Percentiles rank a stretch among this genome's conserved stretches.
Conservation (phyloP, 2,888 invertebrate species). For the Argyresthia albistria region DNA sequence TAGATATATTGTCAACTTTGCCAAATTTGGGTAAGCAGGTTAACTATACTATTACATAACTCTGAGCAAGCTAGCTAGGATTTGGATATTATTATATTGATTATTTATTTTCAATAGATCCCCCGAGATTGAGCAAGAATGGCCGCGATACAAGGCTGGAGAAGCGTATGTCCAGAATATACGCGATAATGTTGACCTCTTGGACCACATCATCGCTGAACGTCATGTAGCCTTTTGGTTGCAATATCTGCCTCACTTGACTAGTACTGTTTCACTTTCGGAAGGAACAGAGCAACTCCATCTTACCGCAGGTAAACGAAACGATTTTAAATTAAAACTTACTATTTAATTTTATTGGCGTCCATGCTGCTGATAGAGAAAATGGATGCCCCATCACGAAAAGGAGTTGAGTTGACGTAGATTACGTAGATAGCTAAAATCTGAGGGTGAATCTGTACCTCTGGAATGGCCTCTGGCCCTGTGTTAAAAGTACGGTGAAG, state of each 20-base stretch:
- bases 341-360: too few species aligned
- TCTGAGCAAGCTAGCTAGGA: neutral
- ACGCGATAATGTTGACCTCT: conserved; percentile 17
- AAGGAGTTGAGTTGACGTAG: too few species aligned
- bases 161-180: conserved; percentile 65
- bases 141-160: conserved; percentile 72
- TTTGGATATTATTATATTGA: neutral
- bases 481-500: too few species aligned
- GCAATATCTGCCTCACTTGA: conserved; percentile 51
- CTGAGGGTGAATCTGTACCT: too few species aligned
- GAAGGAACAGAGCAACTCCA: conserved; percentile 38
- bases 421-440: too few species aligned
- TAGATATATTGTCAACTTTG: conserved; percentile 47
- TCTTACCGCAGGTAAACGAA: conserved; percentile 6
- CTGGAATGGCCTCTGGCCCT: too few species aligned
- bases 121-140: conserved; percentile 70
- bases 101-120: conserved; percentile 42
- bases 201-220: conserved; percentile 16
- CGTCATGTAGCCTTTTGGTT: conserved; percentile 52
- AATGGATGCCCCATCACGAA: too few species aligned
- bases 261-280: conserved; percentile 23
- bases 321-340: too few species aligned
- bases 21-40: conserved; percentile 61
- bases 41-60: neutral
- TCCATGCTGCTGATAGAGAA: too few species aligned